Base-by-base conservation (phyloP, 1,140 invertebrate genomes). In the Coenobita brevimanus region DNA sequence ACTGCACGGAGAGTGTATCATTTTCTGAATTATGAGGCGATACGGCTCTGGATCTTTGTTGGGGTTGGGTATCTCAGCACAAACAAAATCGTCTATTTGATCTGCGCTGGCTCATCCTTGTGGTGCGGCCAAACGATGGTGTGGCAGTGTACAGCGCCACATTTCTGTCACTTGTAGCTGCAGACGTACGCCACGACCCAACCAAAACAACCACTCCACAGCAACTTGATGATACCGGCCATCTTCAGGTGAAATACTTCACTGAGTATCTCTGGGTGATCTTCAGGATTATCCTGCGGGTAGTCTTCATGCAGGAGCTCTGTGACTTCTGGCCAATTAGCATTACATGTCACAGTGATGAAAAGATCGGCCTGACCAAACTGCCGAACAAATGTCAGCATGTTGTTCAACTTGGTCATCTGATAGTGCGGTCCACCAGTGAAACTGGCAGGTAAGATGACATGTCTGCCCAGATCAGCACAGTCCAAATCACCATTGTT, bases 311-410 rank as follows among this genome's bases (percentile, higher is more conserved):
- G n/a, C 3, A 92, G 81, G 36, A 82, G 69, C 60, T 91, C 78
- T 57, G 24, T 71, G 54, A 93, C 92, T 83, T 93, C 93, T 24
- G 57, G 67, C 92, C 92, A 93, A 17, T 83, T 89, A n/a, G 92
- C 91, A 80, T 93, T 93, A 82, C 89, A 92, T 43, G 92, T 93
- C 33, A 93, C 91, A 8, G 92, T 93, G n/a, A 93, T 91, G 81
- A 94, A 94, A 1, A 93, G 78, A 82, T 92, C 91, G 27, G 93
- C 93, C 41, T 89, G 89, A 13, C 92, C 93, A 89, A 89, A 92
- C 73, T 86, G 38, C 6, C 83, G 27, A 2, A 93, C 92, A 60
- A 89, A 84, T 15, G 89, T 82, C 92, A 93, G 92, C 13, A 90
- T 87, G 89, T 92, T 92, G 86, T 93, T 90, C 30, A 80, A 43